Evolutionary conservation across 1,140 invertebrate genomes (phyloP), one percentile per base, ranked within the genome.

Genomic region (Drosophila carrolli): DNA sequence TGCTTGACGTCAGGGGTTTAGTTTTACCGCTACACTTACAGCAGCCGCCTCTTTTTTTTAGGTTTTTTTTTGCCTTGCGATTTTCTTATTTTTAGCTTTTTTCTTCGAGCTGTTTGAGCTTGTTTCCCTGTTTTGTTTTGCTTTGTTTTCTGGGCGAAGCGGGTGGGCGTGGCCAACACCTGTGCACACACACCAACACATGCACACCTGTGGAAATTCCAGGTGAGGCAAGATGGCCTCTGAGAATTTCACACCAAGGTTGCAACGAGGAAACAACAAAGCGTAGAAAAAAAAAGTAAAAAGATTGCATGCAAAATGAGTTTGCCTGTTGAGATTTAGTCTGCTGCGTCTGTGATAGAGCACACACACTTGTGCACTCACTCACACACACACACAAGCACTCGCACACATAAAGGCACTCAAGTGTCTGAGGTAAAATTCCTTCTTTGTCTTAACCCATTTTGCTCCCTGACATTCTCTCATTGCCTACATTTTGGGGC

Each of bases 291-390:
- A 14, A 14, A 66, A 40, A 37, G 27, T 40, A 14, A 59, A 63
- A 62, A 19, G 41, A 44, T 23, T 43, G 46, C 37, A 65, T 67
- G 46, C 59, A 51, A 67, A 67, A 41, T 67, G 37, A 43, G 63
- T 37, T 65, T 65, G 63, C 46, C 16, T 27, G 58, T 65, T 67
- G 63, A 67, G 63, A 63, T 67, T 67, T 43, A 16, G 37, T 67
- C 16, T 35, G 63, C 37, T 16, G 13, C 41, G 46, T 38, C 11
- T 37, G 16, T 50, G 63, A 67, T 67, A 67, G 59, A 47, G 59
- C 46, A 67, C 59, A 63, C 32, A 47, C 10, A 51, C 37, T 19
- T 37, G 9, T 13, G 1, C 16, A 38, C 51, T 5, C 1, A 16
- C 32, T 16, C 19, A 55, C 35, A 16, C 16, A 16, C 50, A 56